Conservation (phyloP, 2,113 vertebrate genomes). For the Corythornis cristatus region DNA sequence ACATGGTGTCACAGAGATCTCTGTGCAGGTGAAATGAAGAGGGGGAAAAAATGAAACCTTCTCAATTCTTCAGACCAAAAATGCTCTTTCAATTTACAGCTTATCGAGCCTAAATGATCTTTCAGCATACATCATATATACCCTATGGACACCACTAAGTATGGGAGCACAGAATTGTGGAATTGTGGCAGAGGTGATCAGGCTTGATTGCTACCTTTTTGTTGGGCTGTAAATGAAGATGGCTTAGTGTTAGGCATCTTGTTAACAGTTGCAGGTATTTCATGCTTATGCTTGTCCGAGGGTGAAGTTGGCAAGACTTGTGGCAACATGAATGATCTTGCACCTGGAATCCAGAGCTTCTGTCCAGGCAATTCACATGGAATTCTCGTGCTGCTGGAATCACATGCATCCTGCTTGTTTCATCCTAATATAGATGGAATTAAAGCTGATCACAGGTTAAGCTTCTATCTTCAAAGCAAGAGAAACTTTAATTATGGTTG, state of each 20-base stretch:
- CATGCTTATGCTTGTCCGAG: background rate
- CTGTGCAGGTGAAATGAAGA: background rate
- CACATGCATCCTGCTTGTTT: background rate
- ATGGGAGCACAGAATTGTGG: background rate
- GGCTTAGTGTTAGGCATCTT: background rate
- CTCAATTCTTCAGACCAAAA: background rate
- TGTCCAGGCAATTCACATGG: background rate
- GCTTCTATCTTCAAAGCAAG: background rate
- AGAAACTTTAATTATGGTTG: background rate
- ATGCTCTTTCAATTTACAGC: background rate
- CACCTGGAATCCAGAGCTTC: background rate
- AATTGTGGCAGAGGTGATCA: background rate
- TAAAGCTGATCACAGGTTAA: background rate
- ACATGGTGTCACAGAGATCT: background rate
- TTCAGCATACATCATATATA: background rate
- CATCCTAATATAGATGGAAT: background rate
- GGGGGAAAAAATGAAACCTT: background rate
- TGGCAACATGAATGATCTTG: background rate
- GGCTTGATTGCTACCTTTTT: background rate
- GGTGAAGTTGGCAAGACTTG: background rate
- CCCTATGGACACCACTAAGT: background rate
- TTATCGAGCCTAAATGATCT: background rate
- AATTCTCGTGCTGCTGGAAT: background rate
- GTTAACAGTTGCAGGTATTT: background rate
- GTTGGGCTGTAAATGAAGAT: slow-evolving; percentile 2